Base-by-base conservation (phyloP, 2,888 invertebrate species). In the Cheilosia variabilis region DNA sequence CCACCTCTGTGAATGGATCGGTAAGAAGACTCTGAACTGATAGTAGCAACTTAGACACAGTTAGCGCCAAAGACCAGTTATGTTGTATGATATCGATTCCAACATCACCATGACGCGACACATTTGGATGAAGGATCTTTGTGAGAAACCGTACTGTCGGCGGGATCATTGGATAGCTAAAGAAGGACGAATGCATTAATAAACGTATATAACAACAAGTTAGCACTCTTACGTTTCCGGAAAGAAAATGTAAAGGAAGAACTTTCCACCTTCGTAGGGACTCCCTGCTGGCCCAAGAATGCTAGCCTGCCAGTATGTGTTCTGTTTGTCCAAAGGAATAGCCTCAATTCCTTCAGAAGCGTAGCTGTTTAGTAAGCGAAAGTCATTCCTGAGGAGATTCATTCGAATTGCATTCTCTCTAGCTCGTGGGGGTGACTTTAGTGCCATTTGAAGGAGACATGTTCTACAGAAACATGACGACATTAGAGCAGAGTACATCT, bases 51-150 rank as follows among this genome's bases (percentile, higher is more conserved):
- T 97, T 98, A 88, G 97, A 96, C 90, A 98, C 96, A 52, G 98
- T 98, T 87, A 98, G 93, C 0, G 98, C 98, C 83, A 98, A 93
- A n/a, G 97, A 97, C 98, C 98, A 98, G 93, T 98, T 98, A 93
- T 98, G 97, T 89, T 97, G 97, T 88, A 98, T 97, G 10, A 97
- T 97, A 93, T 98, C 98, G 87, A 98, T 96, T 78, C 98, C 98
- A 62, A 98, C 97, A 93, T 98, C 98, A 2, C 98, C 98, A 92
- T 98, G 98, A 0, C 98, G 94, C 3, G 97, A 98, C 72, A 98
- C 96, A 93, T 98, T 98, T 6, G 98, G 98, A 93, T 98, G 98
- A 89, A 98, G 95, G 88, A 98, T 97, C 92, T 96, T 97, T 0
- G 98, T 98, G 82, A 98, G 94, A 93, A 98, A 98, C 22, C 98